Percentiles rank a stretch among this genome's conserved stretches.
Evolutionary conservation across 1,140 invertebrate species (phyloP).

Genomic region (Pogonomyrmex californicus): DNA sequence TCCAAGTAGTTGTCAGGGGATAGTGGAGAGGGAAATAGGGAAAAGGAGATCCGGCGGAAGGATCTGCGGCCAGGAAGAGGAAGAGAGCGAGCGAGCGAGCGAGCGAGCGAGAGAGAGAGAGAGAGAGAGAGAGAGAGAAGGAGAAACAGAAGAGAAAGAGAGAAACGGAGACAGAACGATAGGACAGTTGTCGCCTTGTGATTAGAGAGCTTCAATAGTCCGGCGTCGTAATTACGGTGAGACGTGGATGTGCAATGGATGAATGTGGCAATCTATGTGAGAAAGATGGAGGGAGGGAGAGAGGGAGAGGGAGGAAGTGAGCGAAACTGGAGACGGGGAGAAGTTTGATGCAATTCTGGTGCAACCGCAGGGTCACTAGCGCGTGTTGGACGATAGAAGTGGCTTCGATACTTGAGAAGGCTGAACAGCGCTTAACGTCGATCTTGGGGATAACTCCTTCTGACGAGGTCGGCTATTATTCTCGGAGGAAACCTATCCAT

Average conservation of each 20-base stretch:
- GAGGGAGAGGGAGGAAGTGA: background rate
- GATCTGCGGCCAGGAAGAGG: constrained; percentile 13
- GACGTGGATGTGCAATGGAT: constrained; percentile 18
- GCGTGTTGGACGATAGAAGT: constrained; percentile 60
- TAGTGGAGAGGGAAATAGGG: constrained; percentile 4
- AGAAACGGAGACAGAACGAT: constrained; percentile 18
- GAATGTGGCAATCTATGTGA: constrained; percentile 32
- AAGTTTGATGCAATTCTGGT: constrained; percentile 66
- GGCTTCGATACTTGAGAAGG: constrained; percentile 64
- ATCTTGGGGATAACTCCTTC: constrained; percentile 57
- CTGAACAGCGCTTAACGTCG: constrained; percentile 57
- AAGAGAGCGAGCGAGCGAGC: background rate
- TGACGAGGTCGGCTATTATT: constrained; percentile 67
- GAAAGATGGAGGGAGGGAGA: background rate
- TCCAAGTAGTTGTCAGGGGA: constrained; percentile 40
- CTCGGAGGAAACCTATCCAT: constrained; percentile 62
- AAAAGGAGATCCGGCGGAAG: constrained; percentile 46
- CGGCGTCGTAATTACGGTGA: constrained; percentile 73
- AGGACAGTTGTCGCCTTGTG: constrained; percentile 74
- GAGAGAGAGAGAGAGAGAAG: background rate
- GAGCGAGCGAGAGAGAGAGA: background rate
- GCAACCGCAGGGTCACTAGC: constrained; percentile 41
- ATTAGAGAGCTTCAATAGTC: constrained; percentile 78
- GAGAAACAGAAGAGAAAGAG: background rate
- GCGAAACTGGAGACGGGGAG: constrained; percentile 14